Evolutionary conservation across 2,888 invertebrate genomes (phyloP), one percentile per base, ranked within the genome.

Genomic region (Globia sparganii): DNA sequence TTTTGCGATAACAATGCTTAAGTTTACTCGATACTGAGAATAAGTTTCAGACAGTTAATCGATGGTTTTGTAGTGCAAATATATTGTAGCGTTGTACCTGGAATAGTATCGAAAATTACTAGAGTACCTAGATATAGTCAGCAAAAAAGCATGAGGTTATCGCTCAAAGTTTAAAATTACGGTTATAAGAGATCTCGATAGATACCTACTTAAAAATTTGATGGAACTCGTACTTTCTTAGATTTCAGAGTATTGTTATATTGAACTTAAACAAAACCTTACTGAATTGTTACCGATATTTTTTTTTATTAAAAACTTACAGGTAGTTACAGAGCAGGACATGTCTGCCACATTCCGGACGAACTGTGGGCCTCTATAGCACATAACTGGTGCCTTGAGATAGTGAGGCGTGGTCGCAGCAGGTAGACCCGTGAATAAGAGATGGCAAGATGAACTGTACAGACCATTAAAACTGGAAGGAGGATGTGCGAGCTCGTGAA

Each of bases 1-100:
- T 93, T 90, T 89, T 81, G 80, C 87, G 87, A 80, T 86, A 85
- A 78, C 81, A 77, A 70, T 31, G 43, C 59, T 58, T 75, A 56
- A 78, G 72, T 82, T 79, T 62, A 69, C 56, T 75, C 82, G 79
- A 81, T 78, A 82, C 72, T n/a, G 62, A 61, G 61, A 74, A 53
- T 56, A 80, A 87, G 80, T 87, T 88, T 78, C 70, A 43, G 59
- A 73, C 68, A 69, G 71, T 56, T 69, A 64, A 78, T 75, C 46
- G 73, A 77, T 80, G 72, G 70, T 56, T 69, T 71, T 73, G 73
- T 56, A 72, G 75, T 34, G 21, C 28, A 59, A 81, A 77, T 62
- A 84, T 40, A 46, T 34, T 75, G 40, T 76, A 66, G 53, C 67
- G 53, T 31, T 66, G 37, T 72, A 70, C 62, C 49, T 78, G 53